phyloP scores from a whole-genome alignment of 1,140 invertebrate genomes.

The Adoxophyes honmai region DNA sequence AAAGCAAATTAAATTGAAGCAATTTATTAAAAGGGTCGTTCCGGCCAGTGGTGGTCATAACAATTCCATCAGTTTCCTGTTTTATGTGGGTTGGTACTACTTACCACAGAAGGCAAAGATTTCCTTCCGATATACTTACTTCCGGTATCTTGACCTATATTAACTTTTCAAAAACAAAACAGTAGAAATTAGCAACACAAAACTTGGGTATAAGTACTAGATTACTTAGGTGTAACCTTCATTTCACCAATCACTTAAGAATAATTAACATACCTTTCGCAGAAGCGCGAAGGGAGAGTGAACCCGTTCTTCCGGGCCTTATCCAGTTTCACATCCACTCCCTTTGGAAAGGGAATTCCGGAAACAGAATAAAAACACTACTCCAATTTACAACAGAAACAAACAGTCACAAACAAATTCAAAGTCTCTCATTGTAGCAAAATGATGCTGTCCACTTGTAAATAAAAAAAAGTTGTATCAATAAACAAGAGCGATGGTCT shows the following conservation, averaged over 20 bases:
- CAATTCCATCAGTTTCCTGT: neutral
- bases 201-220: too few relatives aligned
- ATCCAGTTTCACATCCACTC: constrained; percentile 57
- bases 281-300: constrained; percentile 46
- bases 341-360: constrained; percentile 24
- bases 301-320: constrained; percentile 50
- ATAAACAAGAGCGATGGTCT: constrained; percentile 26
- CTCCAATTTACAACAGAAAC: constrained; percentile 17
- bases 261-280: constrained; percentile 41
- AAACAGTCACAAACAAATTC: constrained; percentile 26
- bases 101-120: neutral
- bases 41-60: neutral
- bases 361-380: constrained; percentile 25
- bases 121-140: neutral
- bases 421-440: constrained; percentile 13
- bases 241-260: neutral
- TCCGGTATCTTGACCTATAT: constrained; percentile 2
- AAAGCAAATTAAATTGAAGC: too few relatives aligned
- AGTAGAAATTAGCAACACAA: too few relatives aligned
- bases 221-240: neutral
- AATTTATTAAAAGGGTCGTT: neutral
- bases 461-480: constrained; percentile 24
- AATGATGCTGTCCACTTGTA: constrained; percentile 10
- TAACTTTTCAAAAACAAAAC: too few relatives aligned
- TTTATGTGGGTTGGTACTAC: constrained; percentile 9